phyloP scores from a whole-genome alignment of 2,797 vertebrate species.

The Gobionotothen gibberifrons region DNA sequence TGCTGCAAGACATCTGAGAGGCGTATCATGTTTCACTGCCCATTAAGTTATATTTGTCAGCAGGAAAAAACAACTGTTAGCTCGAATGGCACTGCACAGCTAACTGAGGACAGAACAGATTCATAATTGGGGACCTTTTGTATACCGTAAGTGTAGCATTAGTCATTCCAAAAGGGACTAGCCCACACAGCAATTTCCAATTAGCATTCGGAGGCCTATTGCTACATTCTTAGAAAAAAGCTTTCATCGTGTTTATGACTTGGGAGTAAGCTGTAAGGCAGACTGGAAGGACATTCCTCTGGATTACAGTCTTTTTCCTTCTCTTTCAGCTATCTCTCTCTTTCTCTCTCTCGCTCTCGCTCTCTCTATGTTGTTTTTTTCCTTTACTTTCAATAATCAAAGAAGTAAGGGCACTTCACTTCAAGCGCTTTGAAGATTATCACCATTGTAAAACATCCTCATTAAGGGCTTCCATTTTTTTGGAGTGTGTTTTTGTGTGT shows the following conservation, averaged over 20 bases:
- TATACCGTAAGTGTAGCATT: constrained; percentile 16
- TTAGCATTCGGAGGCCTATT: constrained; percentile 70
- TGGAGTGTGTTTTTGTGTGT: constrained; percentile 55
- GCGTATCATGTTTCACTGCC: constrained; percentile 23
- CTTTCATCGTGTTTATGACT: constrained; percentile 72
- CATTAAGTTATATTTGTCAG: constrained; percentile 36
- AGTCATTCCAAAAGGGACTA: constrained; percentile 41
- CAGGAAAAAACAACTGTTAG: constrained; percentile 46
- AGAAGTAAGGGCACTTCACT: constrained; percentile 51
- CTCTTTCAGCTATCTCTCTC: constrained; percentile 20
- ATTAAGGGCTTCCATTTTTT: constrained; percentile 64
- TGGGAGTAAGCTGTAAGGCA: constrained; percentile 75
- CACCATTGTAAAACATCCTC: constrained; percentile 66
- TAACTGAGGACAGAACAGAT: constrained; percentile 30
- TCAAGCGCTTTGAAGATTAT: constrained; percentile 76
- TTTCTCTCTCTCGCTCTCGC: constrained; percentile 4
- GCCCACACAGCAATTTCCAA: constrained; percentile 35
- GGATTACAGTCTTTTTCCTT: constrained; percentile 35
- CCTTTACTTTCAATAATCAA: constrained; percentile 39
- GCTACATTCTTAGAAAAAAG: constrained; percentile 76
- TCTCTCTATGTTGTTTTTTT: constrained; percentile 23
- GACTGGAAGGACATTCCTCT: constrained; percentile 58
- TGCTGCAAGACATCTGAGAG: constrained; percentile 17
- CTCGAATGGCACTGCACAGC: constrained; percentile 18
- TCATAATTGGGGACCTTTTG: constrained; percentile 27